phyloP scores from a whole-genome alignment of 2,888 invertebrate species.

The Clitarchus hookeri region DNA sequence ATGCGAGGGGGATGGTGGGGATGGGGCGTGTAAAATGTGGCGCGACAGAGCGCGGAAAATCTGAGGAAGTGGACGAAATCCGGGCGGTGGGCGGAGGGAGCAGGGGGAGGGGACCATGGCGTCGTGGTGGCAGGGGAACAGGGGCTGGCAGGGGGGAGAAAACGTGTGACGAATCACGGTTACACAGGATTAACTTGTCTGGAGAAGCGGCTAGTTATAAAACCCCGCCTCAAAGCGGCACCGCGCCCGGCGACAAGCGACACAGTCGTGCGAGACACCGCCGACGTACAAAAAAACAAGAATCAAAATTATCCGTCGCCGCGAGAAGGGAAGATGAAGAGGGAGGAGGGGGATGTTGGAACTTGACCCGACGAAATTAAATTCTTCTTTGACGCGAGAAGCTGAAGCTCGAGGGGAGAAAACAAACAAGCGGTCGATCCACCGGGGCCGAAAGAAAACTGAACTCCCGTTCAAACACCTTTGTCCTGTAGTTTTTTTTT shows the following conservation, averaged over 20 bases:
- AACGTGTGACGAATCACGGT: slow-evolving; percentile 40
- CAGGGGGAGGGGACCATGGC: not conserved
- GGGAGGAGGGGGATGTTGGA: too few species aligned
- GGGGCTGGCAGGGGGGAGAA: not conserved
- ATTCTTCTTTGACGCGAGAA: slow-evolving; percentile 32
- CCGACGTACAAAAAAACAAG: not conserved
- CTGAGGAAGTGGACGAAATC: slow-evolving; percentile 12
- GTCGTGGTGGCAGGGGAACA: too few species aligned
- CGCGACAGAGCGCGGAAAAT: slow-evolving; percentile 14
- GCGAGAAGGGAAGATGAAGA: too few species aligned
- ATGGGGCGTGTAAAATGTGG: not conserved
- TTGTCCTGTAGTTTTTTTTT: not conserved
- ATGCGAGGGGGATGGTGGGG: too few species aligned
- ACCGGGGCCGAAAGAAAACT: not conserved
- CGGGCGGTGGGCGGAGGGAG: not conserved
- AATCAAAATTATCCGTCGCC: slow-evolving; percentile 16
- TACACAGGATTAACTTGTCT: slow-evolving; percentile 43
- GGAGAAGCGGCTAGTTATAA: slow-evolving; percentile 24
- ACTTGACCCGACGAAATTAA: slow-evolving; percentile 35
- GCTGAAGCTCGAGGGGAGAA: not conserved
- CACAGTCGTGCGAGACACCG: slow-evolving; percentile 14
- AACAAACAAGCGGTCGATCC: not conserved
- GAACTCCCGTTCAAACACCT: not conserved
- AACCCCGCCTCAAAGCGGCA: slow-evolving; percentile 27
- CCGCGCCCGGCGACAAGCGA: not conserved